These are phyloP conservation scores for Sebastolobus alascanus DNA, from an alignment of 2,797 vertebrate genomes.

Conservation along the genomic window DNA sequence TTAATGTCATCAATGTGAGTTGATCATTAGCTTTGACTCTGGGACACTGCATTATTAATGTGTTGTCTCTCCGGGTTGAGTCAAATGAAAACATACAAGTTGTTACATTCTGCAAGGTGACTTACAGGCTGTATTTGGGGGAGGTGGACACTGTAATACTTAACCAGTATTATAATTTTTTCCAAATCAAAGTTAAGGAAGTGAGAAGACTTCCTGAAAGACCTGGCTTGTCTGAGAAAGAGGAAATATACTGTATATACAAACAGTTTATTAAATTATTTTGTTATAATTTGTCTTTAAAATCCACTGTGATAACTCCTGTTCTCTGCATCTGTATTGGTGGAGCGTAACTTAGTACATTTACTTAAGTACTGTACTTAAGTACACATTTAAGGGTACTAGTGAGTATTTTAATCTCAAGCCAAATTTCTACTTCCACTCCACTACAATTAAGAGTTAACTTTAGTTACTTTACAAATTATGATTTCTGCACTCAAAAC, in stretches of 20 bases:
- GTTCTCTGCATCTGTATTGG: background rate
- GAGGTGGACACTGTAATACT: background rate
- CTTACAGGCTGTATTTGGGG: background rate
- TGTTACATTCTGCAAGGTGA: slow-evolving; percentile 1
- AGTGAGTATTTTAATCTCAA: no score
- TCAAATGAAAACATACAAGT: background rate
- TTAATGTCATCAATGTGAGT: background rate
- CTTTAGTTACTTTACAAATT: background rate
- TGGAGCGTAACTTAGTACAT: background rate
- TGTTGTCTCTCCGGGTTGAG: background rate
- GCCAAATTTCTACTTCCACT: no score
- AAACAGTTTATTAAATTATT: background rate
- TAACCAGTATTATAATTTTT: background rate
- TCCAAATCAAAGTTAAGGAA: background rate
- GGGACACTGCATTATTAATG: background rate
- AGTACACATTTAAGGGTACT: no score
- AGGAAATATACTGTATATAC: background rate
- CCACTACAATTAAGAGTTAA: background rate
- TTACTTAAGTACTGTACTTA: background rate
- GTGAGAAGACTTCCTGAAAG: background rate
- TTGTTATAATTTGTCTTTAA: background rate
- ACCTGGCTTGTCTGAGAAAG: background rate
- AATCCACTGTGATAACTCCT: background rate
- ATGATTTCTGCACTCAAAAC: background rate
- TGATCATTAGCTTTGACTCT: slow-evolving; percentile 34